Base-by-base conservation (phyloP, 2,113 vertebrate species). In the Osmerus mordax region DNA sequence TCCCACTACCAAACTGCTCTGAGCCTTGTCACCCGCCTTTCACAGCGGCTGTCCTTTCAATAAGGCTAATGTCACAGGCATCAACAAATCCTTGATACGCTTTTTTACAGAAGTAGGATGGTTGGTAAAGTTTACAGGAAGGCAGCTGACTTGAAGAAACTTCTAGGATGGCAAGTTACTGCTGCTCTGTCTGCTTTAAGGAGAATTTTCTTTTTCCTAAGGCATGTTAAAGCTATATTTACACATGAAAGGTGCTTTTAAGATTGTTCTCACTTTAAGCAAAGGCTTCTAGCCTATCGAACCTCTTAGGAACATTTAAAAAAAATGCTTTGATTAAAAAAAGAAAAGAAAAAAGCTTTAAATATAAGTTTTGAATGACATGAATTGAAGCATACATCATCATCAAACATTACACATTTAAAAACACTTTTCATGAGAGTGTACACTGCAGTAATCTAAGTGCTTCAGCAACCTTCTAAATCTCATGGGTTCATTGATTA, bases 21-120 rank as follows among this genome's bases (percentile, higher is more conserved):
- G 76, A 84, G 81, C 81, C 74, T 81, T 73, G 83, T 87, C 88
- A 88, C 72, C 85, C 74, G 74, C 79, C 76, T 80, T 77, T 78
- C 81, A 78, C 87, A 84, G 41, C 41, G 8, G 82, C 84, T 86
- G 86, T 88, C 88, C 85, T 74, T 81, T 87, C 76, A 85, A 89
- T 88, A 65, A 83, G 75, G 80, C 79, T 82, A 80, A 88, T 83
- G 85, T 87, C 84, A 83, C 69, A 41, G 66, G 74, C 73, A 25
- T 86, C 83, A 83, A 84, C 77, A 75, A 78, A 85, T 81, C 81
- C 80, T 74, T n/a, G 8, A 78, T 75, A 72, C 23, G 58, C 73
- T 23, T 72, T 83, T 65, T 47, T 77, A 47, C 9, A 11, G 67
- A 83, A 80, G 80, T 73, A 75, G 36, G 81, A 84, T 83, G 77